A percentile compares a stretch with the other conserved stretches of the same genome.
These are phyloP conservation scores for Chamaedrilus cognettii DNA, from an alignment of 2,888 invertebrate species.

Conservation along the genomic window DNA sequence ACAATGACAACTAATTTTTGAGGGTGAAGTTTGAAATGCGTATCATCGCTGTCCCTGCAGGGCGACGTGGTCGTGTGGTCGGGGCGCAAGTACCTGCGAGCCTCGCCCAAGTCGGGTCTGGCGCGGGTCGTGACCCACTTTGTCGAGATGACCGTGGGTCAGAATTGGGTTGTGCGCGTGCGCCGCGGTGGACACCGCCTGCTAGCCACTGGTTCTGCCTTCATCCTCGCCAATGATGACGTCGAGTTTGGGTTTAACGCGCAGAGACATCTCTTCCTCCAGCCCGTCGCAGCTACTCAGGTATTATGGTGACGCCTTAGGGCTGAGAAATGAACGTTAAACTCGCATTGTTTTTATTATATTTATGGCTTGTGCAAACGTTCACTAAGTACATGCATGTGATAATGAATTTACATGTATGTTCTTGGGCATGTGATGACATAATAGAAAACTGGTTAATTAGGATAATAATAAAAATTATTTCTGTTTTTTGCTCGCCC, in stretches of 20 bases:
- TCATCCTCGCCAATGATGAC: constrained; percentile 31
- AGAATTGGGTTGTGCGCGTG: constrained; percentile 49
- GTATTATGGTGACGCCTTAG: no score
- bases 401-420: no score
- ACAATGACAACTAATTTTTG: no score
- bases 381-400: no score
- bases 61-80: constrained; percentile 57
- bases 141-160: constrained; percentile 58
- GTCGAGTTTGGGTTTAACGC: constrained; percentile 35
- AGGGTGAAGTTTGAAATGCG: no score
- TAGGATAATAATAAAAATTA: no score
- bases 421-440: no score
- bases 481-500: no score
- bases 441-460: no score
- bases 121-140: constrained; percentile 54
- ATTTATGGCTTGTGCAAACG: not conserved
- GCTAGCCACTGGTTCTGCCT: constrained; percentile 34
- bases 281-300: constrained; percentile 22
- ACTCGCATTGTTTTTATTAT: not conserved
- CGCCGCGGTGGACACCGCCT: constrained; percentile 47
- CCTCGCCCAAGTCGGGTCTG: constrained; percentile 51
- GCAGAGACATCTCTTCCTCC: constrained; percentile 27
- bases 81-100: constrained; percentile 52
- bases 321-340: not conserved
- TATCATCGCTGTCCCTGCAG: no score